Conservation (phyloP, 2,888 invertebrate species). For the Calameuta pallipes region DNA sequence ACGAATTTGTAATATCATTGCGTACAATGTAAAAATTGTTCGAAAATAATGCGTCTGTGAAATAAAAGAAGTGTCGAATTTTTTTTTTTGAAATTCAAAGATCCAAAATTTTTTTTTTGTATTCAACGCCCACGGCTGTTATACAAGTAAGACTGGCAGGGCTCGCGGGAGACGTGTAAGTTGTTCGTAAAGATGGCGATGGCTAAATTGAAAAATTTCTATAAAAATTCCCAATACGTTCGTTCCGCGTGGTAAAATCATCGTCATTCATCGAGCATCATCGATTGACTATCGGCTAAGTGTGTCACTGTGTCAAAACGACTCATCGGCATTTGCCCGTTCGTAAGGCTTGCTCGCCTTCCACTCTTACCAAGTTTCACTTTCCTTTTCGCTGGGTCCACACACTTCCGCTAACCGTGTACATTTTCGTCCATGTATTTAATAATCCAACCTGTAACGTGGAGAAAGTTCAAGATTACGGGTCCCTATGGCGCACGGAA, state of each 20-base stretch:
- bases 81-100: too few relatives aligned
- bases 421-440: constrained; percentile 2
- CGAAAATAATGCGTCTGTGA: background rate
- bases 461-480: constrained; percentile 11
- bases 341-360: constrained; percentile 9
- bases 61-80: background rate
- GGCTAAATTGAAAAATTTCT: background rate
- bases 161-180: background rate
- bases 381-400: constrained; percentile 19
- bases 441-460: constrained; percentile 1
- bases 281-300: constrained; percentile 8
- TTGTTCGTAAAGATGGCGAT: background rate
- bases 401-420: constrained; percentile 8
- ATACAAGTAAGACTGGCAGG: too few relatives aligned
- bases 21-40: background rate
- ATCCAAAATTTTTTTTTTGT: too few relatives aligned
- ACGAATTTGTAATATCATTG: background rate
- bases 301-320: constrained; percentile 22
- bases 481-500: background rate
- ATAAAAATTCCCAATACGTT: background rate
- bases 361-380: constrained; percentile 21
- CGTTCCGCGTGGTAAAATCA: background rate
- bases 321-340: constrained; percentile 20
- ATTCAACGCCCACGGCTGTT: too few relatives aligned
- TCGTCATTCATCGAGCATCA: background rate